Conservation (phyloP, 2,888 invertebrate genomes). For the Nectonema munidae region DNA sequence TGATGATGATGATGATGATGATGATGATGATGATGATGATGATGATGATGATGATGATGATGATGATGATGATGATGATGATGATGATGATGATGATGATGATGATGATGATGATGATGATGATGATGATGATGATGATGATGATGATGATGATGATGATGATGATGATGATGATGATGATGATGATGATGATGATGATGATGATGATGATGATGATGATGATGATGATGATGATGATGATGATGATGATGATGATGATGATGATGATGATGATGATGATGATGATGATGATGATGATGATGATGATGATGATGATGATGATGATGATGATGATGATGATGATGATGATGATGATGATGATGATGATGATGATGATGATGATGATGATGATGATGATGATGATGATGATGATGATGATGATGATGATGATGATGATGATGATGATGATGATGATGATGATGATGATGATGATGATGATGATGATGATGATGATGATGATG, state of each 20-base stretch:
- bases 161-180: conserved; percentile 17
- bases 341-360: conserved; percentile 17
- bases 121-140: conserved; percentile 15
- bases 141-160: conserved; percentile 16
- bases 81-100: conserved; percentile 17
- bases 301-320: conserved; percentile 15
- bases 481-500: conserved; percentile 15
- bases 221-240: conserved; percentile 14
- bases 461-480: conserved; percentile 16
- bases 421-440: conserved; percentile 17
- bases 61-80: conserved; percentile 17
- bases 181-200: conserved; percentile 17
- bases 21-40: conserved; percentile 16
- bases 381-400: conserved; percentile 16
- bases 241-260: conserved; percentile 17
- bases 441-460: conserved; percentile 17
- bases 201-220: conserved; percentile 16
- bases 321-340: conserved; percentile 16
- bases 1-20: conserved; percentile 17
- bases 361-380: conserved; percentile 17
- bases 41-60: conserved; percentile 14
- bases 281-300: conserved; percentile 16
- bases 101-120: conserved; percentile 16
- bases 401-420: conserved; percentile 14
- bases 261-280: conserved; percentile 17